Base-by-base conservation (phyloP, 2,113 vertebrate genomes). In the Pseudonaja textilis region DNA sequence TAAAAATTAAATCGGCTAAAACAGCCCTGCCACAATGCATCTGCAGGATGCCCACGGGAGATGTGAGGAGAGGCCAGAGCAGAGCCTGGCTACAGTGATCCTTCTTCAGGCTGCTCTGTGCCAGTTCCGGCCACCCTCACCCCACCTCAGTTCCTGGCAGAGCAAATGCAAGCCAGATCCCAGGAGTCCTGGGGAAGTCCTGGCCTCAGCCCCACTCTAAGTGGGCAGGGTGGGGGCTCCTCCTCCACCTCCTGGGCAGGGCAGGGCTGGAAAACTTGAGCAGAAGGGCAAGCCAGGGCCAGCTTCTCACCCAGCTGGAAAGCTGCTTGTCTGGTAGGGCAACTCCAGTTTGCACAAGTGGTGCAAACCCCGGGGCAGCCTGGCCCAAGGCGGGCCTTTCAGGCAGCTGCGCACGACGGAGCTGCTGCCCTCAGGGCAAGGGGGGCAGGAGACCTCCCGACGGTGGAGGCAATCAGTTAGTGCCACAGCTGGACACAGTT, bases 281-380 rank as follows among this genome's bases (percentile, higher is more conserved):
- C 29, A 54, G 54, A 92, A 91, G 91, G 91, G 95, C 97, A 97
- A 96, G 97, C 96, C 96, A 91, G 93, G 96, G 96, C 97, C 97
- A 39, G 97, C 96, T 90, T 97, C 97, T 97, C 97, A 97, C 96
- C 96, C 93, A 90, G 94, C 92, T 93, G 93, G 96, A 96, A 89
- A 97, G 97, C 59, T 0, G 94, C 94, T 87, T 23, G 96, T 94
- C 98, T 94, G 95, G 97, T 94, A 95, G n/a, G 0, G 94, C 97
- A 93, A 95, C 97, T 95, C 96, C 95, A 94, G 94, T 96, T 95
- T 96, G 94, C 96, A 96, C 96, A 96, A 94, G 93, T 95, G 55
- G 92, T 92, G 95, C 10, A 94, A 94, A 95, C 23, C 95, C 39
- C 57, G 47, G n/a, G 85, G 93, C 89, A 74, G 92, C 45, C 10